These are phyloP conservation scores for Apodemus sylvaticus DNA, from an alignment of 2,113 vertebrate species.

Conservation along the genomic window DNA sequence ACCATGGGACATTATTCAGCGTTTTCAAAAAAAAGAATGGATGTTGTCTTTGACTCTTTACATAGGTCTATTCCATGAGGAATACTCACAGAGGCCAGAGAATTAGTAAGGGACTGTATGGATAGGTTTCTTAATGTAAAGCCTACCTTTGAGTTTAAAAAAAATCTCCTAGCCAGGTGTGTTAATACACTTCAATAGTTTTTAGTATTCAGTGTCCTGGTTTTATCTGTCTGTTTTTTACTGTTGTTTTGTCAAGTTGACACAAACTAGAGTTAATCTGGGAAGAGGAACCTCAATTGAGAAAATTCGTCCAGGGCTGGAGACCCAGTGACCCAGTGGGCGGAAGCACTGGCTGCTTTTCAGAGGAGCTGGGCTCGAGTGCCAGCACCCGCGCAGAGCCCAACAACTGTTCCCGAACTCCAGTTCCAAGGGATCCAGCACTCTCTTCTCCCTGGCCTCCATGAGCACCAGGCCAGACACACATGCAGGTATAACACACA, in stretches of 20 bases:
- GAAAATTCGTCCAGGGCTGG: neutral
- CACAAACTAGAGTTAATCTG: neutral
- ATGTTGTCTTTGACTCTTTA: neutral
- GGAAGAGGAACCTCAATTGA: neutral
- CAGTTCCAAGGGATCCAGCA: neutral
- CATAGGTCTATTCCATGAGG: neutral
- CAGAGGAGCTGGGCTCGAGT: neutral
- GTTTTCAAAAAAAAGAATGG: no score
- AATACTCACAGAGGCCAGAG: neutral
- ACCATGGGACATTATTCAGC: no score
- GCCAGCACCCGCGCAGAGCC: neutral
- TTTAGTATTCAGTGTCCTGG: neutral
- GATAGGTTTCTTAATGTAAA: neutral
- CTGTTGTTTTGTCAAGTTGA: neutral
- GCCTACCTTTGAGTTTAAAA: neutral
- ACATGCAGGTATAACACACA: no score
- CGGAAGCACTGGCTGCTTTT: neutral
- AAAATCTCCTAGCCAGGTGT: neutral
- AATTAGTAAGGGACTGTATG: neutral
- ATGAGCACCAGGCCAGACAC: neutral
- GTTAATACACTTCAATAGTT: constrained; percentile 14
- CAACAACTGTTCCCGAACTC: neutral
- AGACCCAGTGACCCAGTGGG: neutral
- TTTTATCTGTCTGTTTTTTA: neutral
- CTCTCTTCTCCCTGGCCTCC: neutral